Evolutionary conservation across 2,113 vertebrate genomes (phyloP).

Genomic region (Crotalus viridis): DNA sequence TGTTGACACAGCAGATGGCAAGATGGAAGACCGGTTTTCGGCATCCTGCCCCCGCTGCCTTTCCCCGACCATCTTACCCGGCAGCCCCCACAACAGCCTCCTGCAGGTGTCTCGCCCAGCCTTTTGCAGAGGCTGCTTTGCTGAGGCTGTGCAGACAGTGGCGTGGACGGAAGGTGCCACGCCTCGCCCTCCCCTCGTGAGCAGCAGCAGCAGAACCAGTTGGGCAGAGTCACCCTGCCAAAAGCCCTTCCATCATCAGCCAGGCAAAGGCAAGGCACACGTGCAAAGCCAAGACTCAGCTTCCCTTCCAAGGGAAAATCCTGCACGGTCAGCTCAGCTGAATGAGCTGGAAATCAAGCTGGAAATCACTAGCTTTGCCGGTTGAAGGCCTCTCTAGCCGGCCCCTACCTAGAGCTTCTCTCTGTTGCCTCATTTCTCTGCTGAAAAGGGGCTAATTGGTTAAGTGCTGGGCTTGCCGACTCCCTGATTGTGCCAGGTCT

Average conservation of each 20-base stretch:
- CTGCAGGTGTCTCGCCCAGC: not conserved
- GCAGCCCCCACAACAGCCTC: not conserved
- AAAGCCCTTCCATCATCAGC: not conserved
- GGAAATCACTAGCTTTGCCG: not conserved
- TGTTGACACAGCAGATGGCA: not conserved
- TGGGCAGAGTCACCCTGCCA: not conserved
- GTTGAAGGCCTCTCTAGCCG: not conserved
- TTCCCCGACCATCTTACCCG: not conserved
- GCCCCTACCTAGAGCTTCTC: not conserved
- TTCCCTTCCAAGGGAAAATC: not conserved
- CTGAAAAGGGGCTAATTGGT: slow-evolving; percentile 48
- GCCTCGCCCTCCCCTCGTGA: not conserved
- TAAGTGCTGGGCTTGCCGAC: slow-evolving; percentile 40
- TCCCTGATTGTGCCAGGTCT: slow-evolving; percentile 21
- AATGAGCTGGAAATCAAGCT: not conserved
- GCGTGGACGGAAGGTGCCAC: not conserved
- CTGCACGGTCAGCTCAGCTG: not conserved
- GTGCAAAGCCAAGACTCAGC: not conserved
- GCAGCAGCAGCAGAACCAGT: not conserved
- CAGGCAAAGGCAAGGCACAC: fast-evolving
- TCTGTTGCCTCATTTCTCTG: not conserved
- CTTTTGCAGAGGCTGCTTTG: not conserved
- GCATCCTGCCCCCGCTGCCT: not conserved
- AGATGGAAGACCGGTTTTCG: not conserved
- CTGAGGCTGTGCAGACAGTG: not conserved